Evolutionary conservation across 2,888 invertebrate species (phyloP).

Genomic region (Morpho deidamia): DNA sequence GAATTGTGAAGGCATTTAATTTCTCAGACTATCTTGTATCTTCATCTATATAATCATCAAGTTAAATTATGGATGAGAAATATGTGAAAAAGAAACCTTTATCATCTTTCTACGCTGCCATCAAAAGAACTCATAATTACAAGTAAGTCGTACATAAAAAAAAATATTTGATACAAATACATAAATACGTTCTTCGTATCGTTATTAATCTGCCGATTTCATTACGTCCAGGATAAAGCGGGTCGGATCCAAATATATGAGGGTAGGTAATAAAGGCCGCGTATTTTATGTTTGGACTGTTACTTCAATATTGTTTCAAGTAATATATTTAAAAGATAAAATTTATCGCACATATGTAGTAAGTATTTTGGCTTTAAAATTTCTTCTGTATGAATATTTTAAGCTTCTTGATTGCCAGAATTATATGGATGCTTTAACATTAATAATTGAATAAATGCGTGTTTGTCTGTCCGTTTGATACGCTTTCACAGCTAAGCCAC

Average conservation of each 20-base stretch:
- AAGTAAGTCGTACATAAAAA: too few species aligned
- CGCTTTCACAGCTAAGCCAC: too few species aligned
- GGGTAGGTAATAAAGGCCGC: slow-evolving; percentile 15
- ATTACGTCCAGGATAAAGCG: slow-evolving; percentile 14
- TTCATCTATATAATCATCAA: too few species aligned
- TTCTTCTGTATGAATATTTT: slow-evolving; percentile 6
- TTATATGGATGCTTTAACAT: background rate
- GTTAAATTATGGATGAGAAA: too few species aligned
- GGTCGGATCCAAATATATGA: slow-evolving; percentile 17
- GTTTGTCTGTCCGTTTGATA: background rate
- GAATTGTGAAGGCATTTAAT: too few species aligned
- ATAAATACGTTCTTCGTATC: background rate
- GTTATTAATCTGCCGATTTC: slow-evolving; percentile 16
- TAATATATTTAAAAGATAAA: slow-evolving; percentile 16
- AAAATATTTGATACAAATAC: background rate
- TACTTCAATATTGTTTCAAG: slow-evolving; percentile 20
- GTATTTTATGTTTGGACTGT: slow-evolving; percentile 17
- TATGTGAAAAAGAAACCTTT: too few species aligned
- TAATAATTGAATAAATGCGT: too few species aligned
- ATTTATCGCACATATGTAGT: slow-evolving; percentile 12
- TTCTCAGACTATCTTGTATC: too few species aligned
- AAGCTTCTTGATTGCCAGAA: background rate
- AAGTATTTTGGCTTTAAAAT: slow-evolving; percentile 3
- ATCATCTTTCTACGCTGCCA: too few species aligned
- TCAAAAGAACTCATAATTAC: too few species aligned